Conservation (phyloP, 2,888 invertebrate genomes). For the Stegana nigrithorax region DNA sequence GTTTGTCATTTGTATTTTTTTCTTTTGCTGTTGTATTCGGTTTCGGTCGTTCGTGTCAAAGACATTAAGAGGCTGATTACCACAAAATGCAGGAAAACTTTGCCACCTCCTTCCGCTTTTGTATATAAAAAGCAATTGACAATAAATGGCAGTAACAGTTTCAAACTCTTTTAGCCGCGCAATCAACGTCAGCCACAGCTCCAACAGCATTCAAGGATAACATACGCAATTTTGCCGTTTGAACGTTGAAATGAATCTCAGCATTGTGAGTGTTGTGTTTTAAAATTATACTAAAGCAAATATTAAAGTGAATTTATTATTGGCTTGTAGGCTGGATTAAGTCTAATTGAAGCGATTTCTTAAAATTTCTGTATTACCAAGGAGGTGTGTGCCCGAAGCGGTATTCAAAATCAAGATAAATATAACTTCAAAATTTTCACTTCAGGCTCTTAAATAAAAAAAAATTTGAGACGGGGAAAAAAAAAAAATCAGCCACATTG, state of each 20-base stretch:
- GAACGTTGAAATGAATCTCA: constrained; percentile 39
- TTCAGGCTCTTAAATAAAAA: no score
- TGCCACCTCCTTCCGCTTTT: constrained; percentile 53
- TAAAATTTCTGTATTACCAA: no score
- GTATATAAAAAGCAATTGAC: constrained; percentile 55
- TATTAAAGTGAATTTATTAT: no score
- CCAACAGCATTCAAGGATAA: constrained; percentile 13
- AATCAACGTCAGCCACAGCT: constrained; percentile 31
- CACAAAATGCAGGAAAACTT: constrained; percentile 51
- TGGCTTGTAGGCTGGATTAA: no score
- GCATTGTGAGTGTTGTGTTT: constrained; percentile 48
- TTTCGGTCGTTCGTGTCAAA: constrained; percentile 39
- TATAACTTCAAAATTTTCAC: no score
- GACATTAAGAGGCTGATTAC: constrained; percentile 35
- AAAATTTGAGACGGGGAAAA: no score
- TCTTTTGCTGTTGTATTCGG: constrained; percentile 5
- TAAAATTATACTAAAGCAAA: no score
- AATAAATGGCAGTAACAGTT: constrained; percentile 46
- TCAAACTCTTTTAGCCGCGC: constrained; percentile 49
- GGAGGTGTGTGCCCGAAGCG: no score
- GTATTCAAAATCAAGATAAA: no score
- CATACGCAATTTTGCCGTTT: background rate
- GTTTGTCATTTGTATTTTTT: no score
- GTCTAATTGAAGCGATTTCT: no score
- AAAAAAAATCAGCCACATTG: no score